Evolutionary conservation across 2,113 vertebrate species (phyloP).

Genomic region (Neopipo cinnamomea): DNA sequence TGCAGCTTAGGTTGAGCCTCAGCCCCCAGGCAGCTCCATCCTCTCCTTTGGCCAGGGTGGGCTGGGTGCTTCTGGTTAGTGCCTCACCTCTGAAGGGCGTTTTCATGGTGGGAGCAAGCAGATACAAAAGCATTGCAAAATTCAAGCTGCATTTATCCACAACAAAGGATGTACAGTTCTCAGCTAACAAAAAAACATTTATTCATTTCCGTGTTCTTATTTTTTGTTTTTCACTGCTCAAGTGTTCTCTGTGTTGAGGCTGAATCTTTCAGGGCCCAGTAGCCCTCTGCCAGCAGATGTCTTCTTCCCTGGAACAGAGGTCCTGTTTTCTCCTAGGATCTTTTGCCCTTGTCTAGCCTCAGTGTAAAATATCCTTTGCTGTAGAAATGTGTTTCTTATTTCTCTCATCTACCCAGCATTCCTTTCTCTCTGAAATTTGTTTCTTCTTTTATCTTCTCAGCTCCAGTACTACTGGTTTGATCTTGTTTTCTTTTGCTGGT

Average conservation of each 20-base stretch:
- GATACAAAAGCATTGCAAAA: not conserved
- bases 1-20: not conserved
- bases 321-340: not conserved
- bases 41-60: not conserved
- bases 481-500: not conserved
- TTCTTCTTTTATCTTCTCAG: not conserved
- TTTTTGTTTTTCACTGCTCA: not conserved
- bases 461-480: not conserved
- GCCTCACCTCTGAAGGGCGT: not conserved
- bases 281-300: not conserved
- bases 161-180: not conserved
- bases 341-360: not conserved
- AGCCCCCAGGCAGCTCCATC: not conserved
- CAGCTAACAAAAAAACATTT: not conserved
- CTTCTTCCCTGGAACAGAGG: not conserved
- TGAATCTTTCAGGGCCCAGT: not conserved
- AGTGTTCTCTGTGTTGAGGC: conserved; percentile 4
- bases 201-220: not conserved
- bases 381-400: not conserved
- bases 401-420: not conserved
- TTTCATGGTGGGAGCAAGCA: not conserved
- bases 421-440: not conserved
- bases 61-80: not conserved
- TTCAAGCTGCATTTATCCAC: not conserved
- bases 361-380: not conserved